Base-by-base conservation (phyloP, 2,797 vertebrate genomes). In the Rachycentron canadum region DNA sequence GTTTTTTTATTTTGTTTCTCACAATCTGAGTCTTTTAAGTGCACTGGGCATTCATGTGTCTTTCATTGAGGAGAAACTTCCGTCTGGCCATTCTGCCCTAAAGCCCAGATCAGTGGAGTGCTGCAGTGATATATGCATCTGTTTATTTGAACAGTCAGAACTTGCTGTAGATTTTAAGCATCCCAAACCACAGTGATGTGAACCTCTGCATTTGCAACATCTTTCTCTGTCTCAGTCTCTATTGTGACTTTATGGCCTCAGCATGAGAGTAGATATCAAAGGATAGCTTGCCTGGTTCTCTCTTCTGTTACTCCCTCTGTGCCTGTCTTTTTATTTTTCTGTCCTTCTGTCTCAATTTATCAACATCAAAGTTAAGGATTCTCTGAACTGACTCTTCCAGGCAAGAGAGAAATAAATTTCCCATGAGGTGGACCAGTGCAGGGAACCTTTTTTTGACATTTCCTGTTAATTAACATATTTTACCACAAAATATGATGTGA, bases 161-260 rank as follows among this genome's bases (percentile, higher is more conserved):
- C 76, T 88, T 91, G 87, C 86, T 90, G 89, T 85, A 81, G 83
- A 93, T 92, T 91, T 91, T 79, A 87, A 90, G 86, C 21, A 38
- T 79, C 56, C 66, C 61, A 91, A 92, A 90, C 88, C 91, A 73
- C 91, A 92, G 82, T 76, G 83, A 77, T 86, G 87, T 76, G 69
- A 67, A 74, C 75, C 32, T 82, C 43, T 52, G 76, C 38, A 79
- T 85, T 52, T 34, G 32, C 7, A 17, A 61, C 53, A 32, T 41
- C 57, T 73, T 69, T 83, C 76, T 79, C 62, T 57, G 68, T 90
- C 65, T 79, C 68, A 63, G 66, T 52, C 87, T 78, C 25, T 43
- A 64, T 79, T 78, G 77, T 80, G 79, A 89, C 83, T 87, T 79
- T 83, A 55, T 79, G 85, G 67, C 79, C 84, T 83, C 75, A 50